Evolutionary conservation across 2,888 invertebrate species (phyloP).

Genomic region (Stegophylla sp.): DNA sequence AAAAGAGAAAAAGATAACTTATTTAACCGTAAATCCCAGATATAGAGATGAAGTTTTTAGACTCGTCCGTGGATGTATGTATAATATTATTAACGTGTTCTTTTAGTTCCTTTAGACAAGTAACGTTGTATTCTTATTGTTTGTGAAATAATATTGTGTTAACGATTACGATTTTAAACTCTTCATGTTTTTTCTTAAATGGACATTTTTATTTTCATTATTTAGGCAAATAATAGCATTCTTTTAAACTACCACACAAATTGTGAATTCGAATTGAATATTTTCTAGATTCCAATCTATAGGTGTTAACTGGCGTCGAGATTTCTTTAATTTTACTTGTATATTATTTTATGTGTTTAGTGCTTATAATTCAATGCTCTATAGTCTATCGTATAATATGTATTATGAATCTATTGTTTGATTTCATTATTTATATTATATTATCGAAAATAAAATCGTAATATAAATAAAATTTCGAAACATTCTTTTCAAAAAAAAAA

Average conservation of each 20-base stretch:
- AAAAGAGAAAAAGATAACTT: conserved; percentile 31
- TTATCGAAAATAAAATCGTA: too few species aligned
- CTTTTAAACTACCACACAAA: not conserved
- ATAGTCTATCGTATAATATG: too few species aligned
- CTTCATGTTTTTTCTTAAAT: not conserved
- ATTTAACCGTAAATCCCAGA: conserved; percentile 45
- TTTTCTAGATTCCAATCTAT: not conserved
- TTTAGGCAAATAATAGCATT: not conserved
- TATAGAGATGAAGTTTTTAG: conserved; percentile 22
- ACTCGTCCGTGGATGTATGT: conserved; percentile 13
- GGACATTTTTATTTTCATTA: conserved; percentile 1
- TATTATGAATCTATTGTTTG: too few species aligned
- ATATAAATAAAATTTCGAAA: too few species aligned
- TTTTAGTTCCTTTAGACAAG: not conserved
- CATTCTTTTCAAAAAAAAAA: too few species aligned
- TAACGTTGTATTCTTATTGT: conserved; percentile 10
- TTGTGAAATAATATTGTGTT: conserved; percentile 12
- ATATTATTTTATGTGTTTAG: too few species aligned
- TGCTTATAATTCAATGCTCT: too few species aligned
- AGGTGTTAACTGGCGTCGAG: not conserved
- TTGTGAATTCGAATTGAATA: not conserved
- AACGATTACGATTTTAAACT: conserved; percentile 21
- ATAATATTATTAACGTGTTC: conserved; percentile 11
- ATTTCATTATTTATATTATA: too few species aligned
- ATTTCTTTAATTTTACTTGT: not conserved